These are phyloP conservation scores for Hydractinia echinata DNA, from an alignment of 30 jellyfish, hydroid and myxozoan genomes.

Conservation along the genomic window DNA sequence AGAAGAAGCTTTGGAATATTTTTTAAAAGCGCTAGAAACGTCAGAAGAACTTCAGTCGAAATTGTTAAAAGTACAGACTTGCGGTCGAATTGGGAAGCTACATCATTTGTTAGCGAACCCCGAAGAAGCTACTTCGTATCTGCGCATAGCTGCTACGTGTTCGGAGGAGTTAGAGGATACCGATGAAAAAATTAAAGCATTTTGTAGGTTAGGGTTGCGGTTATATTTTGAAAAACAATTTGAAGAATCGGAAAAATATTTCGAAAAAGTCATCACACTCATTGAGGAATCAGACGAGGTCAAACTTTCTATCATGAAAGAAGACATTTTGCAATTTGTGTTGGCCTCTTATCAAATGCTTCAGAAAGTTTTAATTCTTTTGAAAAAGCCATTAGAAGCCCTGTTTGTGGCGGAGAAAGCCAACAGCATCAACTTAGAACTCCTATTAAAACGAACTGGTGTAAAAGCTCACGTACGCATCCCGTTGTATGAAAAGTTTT, in stretches of 20 bases:
- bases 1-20: conserved; percentile 52
- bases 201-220: conserved; percentile 68
- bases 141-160: conserved; percentile 52
- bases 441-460: conserved; percentile 14
- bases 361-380: conserved; percentile 49
- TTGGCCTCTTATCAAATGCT: conserved; percentile 79
- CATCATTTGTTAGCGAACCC: conserved; percentile 21
- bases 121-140: conserved; percentile 21
- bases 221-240: conserved; percentile 41
- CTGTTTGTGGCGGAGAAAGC: conserved; percentile 74
- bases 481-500: conserved; percentile 33
- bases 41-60: conserved; percentile 37
- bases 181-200: conserved; percentile 38
- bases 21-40: conserved; percentile 50
- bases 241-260: conserved; percentile 50
- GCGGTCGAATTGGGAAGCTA: conserved; percentile 33
- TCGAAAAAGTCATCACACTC: conserved; percentile 31
- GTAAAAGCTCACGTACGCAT: conserved; percentile 5
- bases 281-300: conserved; percentile 3
- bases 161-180: conserved; percentile 35
- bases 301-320: not conserved
- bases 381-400: conserved; percentile 45
- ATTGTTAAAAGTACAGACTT: conserved; percentile 35
- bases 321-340: conserved; percentile 34
- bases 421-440: conserved; percentile 21